A percentile compares a stretch with the other conserved stretches of the same genome.
These are phyloP conservation scores for Nymphalis polychloros DNA, from an alignment of 2,888 invertebrate genomes.

Conservation along the genomic window DNA sequence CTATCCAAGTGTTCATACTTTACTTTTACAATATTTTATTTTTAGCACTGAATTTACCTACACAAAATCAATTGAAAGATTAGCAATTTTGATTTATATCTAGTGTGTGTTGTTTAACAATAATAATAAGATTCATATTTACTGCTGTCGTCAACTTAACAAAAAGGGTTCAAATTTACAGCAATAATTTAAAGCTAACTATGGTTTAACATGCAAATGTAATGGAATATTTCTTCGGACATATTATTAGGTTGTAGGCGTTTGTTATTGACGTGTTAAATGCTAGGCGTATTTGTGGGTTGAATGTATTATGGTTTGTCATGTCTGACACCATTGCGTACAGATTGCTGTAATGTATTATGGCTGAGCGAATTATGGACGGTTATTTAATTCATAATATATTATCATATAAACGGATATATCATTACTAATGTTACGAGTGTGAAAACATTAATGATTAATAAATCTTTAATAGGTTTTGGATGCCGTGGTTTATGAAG, in stretches of 20 bases:
- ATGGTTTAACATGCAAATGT: constrained; percentile 3
- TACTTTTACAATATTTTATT: no score
- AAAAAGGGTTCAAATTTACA: neutral
- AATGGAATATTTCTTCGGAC: constrained; percentile 19
- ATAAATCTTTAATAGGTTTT: no score
- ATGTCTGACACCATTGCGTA: constrained; percentile 28
- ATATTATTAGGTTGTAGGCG: constrained; percentile 23
- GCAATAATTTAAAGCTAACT: constrained; percentile 3
- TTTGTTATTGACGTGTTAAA: constrained; percentile 35
- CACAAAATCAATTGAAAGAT: no score
- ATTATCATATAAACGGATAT: neutral
- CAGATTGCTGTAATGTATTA: constrained; percentile 22
- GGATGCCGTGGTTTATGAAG: no score
- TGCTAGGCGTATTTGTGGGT: constrained; percentile 33
- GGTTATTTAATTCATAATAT: constrained; percentile 7
- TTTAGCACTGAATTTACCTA: no score
- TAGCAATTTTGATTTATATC: no score
- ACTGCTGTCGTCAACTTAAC: neutral
- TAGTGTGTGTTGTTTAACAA: no score
- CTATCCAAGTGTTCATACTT: no score
- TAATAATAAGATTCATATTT: no score
- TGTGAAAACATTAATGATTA: neutral
- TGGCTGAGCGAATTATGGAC: constrained; percentile 17
- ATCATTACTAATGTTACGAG: neutral
- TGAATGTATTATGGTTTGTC: constrained; percentile 35